Conservation (phyloP, 2,113 vertebrate species). For the Eonycteris spelaea region DNA sequence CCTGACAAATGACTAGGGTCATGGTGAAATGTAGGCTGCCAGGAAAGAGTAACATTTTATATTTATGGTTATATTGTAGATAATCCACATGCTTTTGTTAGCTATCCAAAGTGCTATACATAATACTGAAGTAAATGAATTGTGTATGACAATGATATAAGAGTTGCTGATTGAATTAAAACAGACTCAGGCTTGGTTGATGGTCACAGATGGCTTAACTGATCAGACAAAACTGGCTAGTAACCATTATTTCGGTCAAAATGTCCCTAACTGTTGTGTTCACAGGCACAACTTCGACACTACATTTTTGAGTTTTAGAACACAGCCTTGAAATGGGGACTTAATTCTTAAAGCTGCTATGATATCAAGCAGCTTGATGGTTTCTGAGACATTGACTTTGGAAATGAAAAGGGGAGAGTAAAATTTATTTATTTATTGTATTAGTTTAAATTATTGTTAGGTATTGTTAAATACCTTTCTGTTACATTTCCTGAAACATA, state of each 20-base stretch:
- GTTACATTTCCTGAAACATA: not conserved
- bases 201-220: not conserved
- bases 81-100: not conserved
- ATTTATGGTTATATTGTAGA: not conserved
- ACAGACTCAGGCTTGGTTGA: not conserved
- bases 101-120: not conserved
- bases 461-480: not conserved
- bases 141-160: not conserved
- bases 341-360: not conserved
- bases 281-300: not conserved
- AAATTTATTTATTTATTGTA: not conserved
- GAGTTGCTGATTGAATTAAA: not conserved
- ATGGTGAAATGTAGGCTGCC: not conserved
- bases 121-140: not conserved
- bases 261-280: not conserved
- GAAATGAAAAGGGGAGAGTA: not conserved
- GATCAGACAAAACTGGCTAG: not conserved
- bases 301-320: not conserved
- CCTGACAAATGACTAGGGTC: not conserved
- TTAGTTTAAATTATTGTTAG: slow-evolving; percentile 6
- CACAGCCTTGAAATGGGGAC: not conserved
- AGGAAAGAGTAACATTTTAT: not conserved
- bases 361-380: not conserved
- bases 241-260: not conserved
- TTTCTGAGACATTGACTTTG: slow-evolving; percentile 22